Conservation (phyloP, 2,797 vertebrate species). For the Toxotes lorentzi region DNA sequence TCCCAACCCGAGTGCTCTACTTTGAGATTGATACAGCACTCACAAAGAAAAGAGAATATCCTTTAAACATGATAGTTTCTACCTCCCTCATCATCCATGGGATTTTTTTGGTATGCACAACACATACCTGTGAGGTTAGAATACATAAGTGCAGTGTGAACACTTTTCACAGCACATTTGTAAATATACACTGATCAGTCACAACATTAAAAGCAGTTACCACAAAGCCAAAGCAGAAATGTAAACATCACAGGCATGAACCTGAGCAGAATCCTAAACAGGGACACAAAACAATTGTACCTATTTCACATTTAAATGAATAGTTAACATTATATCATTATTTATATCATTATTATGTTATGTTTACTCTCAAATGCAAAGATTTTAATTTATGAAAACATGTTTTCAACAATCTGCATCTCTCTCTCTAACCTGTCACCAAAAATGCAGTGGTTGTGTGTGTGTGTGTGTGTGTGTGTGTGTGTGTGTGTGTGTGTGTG, state of each 20-base stretch:
- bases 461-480: neutral
- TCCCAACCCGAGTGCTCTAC: neutral
- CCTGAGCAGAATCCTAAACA: constrained; percentile 33
- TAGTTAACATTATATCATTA: neutral
- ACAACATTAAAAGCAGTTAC: neutral
- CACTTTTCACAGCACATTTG: constrained; percentile 28
- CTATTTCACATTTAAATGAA: neutral
- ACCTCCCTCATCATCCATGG: neutral
- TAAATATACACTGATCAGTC: constrained; percentile 23
- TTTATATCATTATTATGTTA: constrained; percentile 11
- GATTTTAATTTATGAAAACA: constrained; percentile 21
- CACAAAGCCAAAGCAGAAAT: constrained; percentile 33
- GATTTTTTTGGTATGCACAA: constrained; percentile 6
- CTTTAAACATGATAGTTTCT: neutral
- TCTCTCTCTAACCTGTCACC: neutral
- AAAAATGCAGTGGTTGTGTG: neutral
- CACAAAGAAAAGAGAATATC: neutral
- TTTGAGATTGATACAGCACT: neutral
- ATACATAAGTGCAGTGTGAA: constrained; percentile 4
- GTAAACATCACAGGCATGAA: constrained; percentile 38
- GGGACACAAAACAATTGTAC: neutral
- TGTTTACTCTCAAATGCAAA: constrained; percentile 36
- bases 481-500: neutral
- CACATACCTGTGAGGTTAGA: neutral
- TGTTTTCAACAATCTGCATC: neutral